phyloP scores from a whole-genome alignment of 2,113 vertebrate species.

The Gymnobelideus leadbeateri region DNA sequence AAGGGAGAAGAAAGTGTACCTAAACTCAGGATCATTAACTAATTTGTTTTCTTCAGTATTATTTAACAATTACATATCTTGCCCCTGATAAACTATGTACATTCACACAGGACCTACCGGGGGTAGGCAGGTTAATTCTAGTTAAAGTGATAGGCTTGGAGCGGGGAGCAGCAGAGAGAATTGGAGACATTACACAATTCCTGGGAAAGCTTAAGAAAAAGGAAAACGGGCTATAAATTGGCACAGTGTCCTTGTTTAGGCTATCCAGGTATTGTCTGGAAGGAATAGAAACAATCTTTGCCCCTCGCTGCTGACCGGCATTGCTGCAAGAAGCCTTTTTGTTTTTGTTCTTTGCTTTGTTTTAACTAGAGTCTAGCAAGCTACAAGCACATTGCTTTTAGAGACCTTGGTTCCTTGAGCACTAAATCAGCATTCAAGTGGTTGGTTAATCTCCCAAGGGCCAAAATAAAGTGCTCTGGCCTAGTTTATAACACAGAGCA shows the following conservation, averaged over 20 bases:
- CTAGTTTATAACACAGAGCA: slow-evolving; percentile 62
- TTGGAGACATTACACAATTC: background rate
- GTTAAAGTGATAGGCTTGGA: background rate
- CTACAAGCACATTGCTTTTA: slow-evolving; percentile 65
- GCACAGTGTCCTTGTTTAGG: background rate
- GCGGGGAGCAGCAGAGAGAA: background rate
- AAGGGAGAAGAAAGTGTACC: slow-evolving; percentile 38
- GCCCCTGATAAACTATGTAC: background rate
- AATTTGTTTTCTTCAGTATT: slow-evolving; percentile 45
- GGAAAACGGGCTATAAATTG: background rate
- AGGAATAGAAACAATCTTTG: slow-evolving; percentile 44
- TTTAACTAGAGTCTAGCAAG: slow-evolving; percentile 64
- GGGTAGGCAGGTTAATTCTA: background rate
- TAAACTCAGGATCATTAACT: slow-evolving; percentile 57
- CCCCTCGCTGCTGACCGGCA: slow-evolving; percentile 24
- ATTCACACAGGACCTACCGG: background rate
- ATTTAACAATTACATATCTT: slow-evolving; percentile 13
- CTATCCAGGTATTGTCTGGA: slow-evolving; percentile 47
- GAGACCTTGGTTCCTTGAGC: slow-evolving; percentile 73
- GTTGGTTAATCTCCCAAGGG: slow-evolving; percentile 65
- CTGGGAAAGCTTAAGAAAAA: background rate
- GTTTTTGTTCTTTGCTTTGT: slow-evolving; percentile 42
- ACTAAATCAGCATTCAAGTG: slow-evolving; percentile 64
- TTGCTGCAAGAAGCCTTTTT: slow-evolving; percentile 54
- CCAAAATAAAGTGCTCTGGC: slow-evolving; percentile 60